phyloP scores from a whole-genome alignment of 30 jellyfish, hydroid and myxozoan genomes.

The Cassiopea xamachana region DNA sequence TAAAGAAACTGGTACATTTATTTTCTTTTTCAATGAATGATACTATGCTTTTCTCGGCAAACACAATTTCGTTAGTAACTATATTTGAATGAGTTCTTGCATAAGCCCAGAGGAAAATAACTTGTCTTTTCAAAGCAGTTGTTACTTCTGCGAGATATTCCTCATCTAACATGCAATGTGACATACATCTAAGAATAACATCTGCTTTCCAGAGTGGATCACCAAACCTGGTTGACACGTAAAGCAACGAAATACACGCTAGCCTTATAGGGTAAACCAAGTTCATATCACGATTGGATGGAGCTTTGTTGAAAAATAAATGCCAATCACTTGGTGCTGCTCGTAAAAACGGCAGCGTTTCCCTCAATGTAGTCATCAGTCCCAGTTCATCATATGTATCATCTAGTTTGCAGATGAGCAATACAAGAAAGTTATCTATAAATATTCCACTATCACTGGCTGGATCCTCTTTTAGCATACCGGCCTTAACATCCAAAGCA shows the following conservation, averaged over 20 bases:
- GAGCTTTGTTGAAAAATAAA: conserved; percentile 27
- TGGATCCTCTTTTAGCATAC: conserved; percentile 1
- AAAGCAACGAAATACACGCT: conserved; percentile 58
- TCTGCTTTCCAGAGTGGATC: conserved; percentile 50
- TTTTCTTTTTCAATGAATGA: conserved; percentile 9
- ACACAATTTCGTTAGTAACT: not conserved
- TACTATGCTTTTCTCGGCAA: not conserved
- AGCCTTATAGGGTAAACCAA: conserved; percentile 6
- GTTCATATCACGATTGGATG: conserved; percentile 20
- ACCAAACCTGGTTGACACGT: conserved; percentile 47
- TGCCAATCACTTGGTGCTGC: conserved; percentile 79
- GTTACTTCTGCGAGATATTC: not conserved
- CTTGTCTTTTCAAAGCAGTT: conserved; percentile 51
- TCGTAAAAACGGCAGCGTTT: conserved; percentile 17
- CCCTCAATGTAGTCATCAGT: conserved; percentile 2
- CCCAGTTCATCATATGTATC: conserved; percentile 2
- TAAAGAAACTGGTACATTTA: not conserved
- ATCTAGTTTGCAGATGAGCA: conserved; percentile 53
- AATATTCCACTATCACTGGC: not conserved
- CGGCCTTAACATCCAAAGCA: conserved; percentile 63
- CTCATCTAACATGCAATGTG: conserved; percentile 18
- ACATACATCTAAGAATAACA: conserved; percentile 10
- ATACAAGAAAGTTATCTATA: conserved; percentile 31
- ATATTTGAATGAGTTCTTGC: not conserved
- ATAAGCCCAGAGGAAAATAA: conserved; percentile 76